Evolutionary conservation across 1,140 invertebrate genomes (phyloP), one percentile per base, ranked within the genome.

Genomic region (Octopus sinensis): DNA sequence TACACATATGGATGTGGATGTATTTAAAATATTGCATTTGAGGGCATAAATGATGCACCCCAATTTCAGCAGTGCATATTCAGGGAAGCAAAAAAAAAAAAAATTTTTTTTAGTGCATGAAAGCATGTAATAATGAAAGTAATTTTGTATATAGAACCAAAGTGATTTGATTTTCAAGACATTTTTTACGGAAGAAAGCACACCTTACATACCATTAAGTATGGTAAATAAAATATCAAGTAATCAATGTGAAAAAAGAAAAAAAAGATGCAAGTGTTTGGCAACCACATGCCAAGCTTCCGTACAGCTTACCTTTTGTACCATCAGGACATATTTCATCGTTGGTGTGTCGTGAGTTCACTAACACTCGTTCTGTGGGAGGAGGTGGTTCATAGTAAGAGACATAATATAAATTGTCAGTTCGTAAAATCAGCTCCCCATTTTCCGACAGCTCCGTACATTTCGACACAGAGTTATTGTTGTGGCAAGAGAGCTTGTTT

Each of bases 321-420:
- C 76, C 53, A 78, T 53, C 43, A 6, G 7, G 68, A 73, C 30
- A n/a, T 7, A 78, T 78, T 51, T 51, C 43, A 43, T 53, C 43
- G 53, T 78, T 51, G 6, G 76, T 78, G 23, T 53, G 76, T 78
- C 76, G 76, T 23, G 17, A 30, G 2, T 56, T 53, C 10, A 62
- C 73, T 75, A n/a, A 79, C 17, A 62, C 23, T 68, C 23, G 54
- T 56, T 79, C 54, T 62, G 30, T 73, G 7, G 81, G 82, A 62
- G 77, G 53, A 54, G 76, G 77, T 0, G 83, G 82, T 79, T 84
- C 81, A 81, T 79, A 83, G 54, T 79, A 82, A 3, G 83, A 82
- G 7, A 85, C 81, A 80, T 81, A 82, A 81, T 83, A 85, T n/a
- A 76, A 54, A 43, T 85, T 81, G 77, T 81, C 82, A 1, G 82